Evolutionary conservation across 2,888 invertebrate species (phyloP).

Genomic region (Saturnia japonica): DNA sequence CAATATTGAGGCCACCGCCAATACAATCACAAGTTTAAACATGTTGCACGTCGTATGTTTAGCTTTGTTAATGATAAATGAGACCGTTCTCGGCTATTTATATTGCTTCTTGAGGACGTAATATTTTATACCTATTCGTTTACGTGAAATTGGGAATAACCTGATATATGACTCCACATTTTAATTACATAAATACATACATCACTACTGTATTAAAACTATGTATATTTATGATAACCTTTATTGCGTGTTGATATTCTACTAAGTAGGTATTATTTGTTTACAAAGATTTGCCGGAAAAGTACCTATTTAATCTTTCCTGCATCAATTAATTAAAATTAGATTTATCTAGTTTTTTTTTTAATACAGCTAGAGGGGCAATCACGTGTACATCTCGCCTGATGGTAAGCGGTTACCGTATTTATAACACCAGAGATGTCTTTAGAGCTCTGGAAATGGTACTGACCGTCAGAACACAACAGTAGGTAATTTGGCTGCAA

Average conservation of each 20-base stretch:
- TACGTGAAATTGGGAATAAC: constrained; percentile 7
- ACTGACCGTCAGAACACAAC: too few species aligned
- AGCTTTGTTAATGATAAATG: neutral
- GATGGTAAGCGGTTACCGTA: too few species aligned
- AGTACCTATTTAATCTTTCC: neutral
- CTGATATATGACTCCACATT: neutral
- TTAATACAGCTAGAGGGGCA: too few species aligned
- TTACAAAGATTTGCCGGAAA: neutral
- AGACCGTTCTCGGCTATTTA: neutral
- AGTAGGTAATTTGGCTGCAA: too few species aligned
- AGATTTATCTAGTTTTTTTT: neutral
- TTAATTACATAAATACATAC: neutral
- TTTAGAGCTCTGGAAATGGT: too few species aligned
- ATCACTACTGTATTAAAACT: neutral
- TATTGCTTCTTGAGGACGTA: neutral
- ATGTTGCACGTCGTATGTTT: neutral
- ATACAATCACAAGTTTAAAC: neutral
- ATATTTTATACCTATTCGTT: neutral
- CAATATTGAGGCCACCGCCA: neutral
- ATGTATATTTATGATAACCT: constrained; percentile 3
- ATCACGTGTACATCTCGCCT: too few species aligned
- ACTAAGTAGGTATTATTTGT: neutral
- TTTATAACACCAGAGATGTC: too few species aligned
- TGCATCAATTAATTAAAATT: neutral
- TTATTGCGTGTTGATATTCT: neutral